phyloP scores from a whole-genome alignment of 2,797 vertebrate species.

The Mormyrus proboscirostris region DNA sequence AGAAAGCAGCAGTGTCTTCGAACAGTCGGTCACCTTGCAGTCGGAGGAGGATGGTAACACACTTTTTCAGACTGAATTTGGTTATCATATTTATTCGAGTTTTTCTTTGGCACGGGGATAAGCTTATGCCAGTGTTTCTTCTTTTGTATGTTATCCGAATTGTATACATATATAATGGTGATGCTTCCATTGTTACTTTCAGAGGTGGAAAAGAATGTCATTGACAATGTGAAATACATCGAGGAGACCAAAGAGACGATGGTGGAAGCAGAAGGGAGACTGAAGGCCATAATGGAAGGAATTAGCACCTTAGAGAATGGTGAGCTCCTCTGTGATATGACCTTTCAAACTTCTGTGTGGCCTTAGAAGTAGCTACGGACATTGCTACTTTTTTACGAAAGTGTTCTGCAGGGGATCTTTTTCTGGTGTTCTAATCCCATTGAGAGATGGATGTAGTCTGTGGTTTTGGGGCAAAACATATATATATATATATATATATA shows the following conservation, averaged over 20 bases:
- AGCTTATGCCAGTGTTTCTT: neutral
- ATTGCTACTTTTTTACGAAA: neutral
- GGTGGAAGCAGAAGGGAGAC: slow-evolving; percentile 54
- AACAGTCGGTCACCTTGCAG: slow-evolving; percentile 63
- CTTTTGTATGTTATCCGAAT: neutral
- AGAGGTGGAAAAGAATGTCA: slow-evolving; percentile 57
- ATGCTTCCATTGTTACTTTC: slow-evolving; percentile 27
- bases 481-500: neutral
- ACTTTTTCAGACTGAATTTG: neutral
- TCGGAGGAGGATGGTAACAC: slow-evolving; percentile 70
- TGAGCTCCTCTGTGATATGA: slow-evolving; percentile 33
- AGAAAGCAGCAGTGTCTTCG: slow-evolving; percentile 69
- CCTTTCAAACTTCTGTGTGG: neutral
- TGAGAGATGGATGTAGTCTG: neutral
- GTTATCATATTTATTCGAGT: neutral
- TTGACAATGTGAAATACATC: slow-evolving; percentile 66
- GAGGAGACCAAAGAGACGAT: slow-evolving; percentile 69
- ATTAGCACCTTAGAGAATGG: slow-evolving; percentile 69
- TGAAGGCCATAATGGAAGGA: slow-evolving; percentile 57
- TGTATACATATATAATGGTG: neutral
- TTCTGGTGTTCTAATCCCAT: neutral
- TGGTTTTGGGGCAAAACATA: neutral
- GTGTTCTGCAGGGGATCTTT: neutral
- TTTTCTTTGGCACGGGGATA: neutral
- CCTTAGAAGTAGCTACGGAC: neutral